Conservation (phyloP, 2,113 vertebrate genomes). For the Anoplopoma fimbria region DNA sequence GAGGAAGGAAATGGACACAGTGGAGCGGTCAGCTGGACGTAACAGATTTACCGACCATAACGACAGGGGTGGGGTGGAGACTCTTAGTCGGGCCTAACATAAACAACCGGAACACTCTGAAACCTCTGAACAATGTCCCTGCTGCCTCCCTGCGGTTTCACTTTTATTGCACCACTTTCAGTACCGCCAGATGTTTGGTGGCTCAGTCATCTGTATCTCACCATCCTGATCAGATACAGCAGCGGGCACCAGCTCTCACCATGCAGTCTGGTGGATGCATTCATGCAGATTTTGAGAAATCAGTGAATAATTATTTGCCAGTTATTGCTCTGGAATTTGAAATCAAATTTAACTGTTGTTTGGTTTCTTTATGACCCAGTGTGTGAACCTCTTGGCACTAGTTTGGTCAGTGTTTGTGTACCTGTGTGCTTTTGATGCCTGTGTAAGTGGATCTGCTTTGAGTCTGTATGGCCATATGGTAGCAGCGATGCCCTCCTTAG, state of each 20-base stretch:
- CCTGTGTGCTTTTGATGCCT: conserved; percentile 53
- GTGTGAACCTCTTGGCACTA: not conserved
- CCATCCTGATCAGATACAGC: conserved; percentile 15
- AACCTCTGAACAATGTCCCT: conserved; percentile 37
- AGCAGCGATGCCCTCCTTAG: conserved; percentile 61
- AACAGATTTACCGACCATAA: conserved; percentile 72
- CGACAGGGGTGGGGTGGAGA: conserved; percentile 22
- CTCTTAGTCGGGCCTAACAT: conserved; percentile 42
- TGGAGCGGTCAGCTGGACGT: conserved; percentile 44
- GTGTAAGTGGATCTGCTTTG: conserved; percentile 38
- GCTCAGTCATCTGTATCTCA: conserved; percentile 34
- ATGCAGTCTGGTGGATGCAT: conserved; percentile 1
- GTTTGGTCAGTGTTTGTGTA: conserved; percentile 21
- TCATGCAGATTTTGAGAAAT: conserved; percentile 37
- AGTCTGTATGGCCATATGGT: conserved; percentile 68
- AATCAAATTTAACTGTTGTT: conserved; percentile 7
- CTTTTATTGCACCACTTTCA: conserved; percentile 52
- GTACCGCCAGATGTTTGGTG: conserved; percentile 52
- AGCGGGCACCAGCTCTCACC: conserved; percentile 35
- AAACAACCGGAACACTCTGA: conserved; percentile 53
- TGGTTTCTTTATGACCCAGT: conserved; percentile 28
- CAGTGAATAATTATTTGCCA: conserved; percentile 29
- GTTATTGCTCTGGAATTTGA: conserved; percentile 17
- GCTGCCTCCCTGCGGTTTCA: conserved; percentile 38
- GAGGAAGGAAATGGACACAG: conserved; percentile 67